Base-by-base conservation (phyloP, 2,113 vertebrate species). In the Mastomys coucha region DNA sequence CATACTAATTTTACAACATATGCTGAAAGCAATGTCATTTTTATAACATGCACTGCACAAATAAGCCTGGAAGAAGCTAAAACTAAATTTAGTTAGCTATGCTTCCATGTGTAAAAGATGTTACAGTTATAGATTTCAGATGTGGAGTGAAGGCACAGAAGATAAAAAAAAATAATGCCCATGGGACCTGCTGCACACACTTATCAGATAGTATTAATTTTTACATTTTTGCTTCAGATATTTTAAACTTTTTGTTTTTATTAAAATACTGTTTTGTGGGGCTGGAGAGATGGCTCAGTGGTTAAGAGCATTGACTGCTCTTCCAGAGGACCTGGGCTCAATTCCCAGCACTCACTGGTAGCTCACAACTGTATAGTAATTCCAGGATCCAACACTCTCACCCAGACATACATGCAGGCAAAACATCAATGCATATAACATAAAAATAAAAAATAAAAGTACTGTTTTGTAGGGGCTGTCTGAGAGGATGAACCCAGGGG, bases 1-100 rank as follows among this genome's bases (percentile, higher is more conserved):
- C 95, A 39, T 67, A 72, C 94, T 56, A 73, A 5, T 87, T 97
- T 96, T 65, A 73, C 58, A 80, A 88, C n/a, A 86, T 26, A 63
- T 7, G n/a, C 31, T 86, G 49, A 67, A 76, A 77, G 31, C 31
- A 45, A 67, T 56, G 45, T 24, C n/a, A 42, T 49, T 8, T 93
- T 93, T 56, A 63, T 75, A 63, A n/a, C 53, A 65, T 6, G 17
- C 16, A 76, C 33, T 65, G 67, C 17, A 69, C 58, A 93, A 51
- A 67, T 67, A 76, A 53, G 53, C 80, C 82, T 77, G 16, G 73
- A 95, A 51, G 45, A 81, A 77, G 39, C 31, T 42, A 73, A 92
- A 91, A 85, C 22, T 73, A 77, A 93, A 89, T 87, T 70, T 95
- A 97, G 72, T 91, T 81, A 94, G 42, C 11, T 4, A 67, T 67